Evolutionary conservation across 2,888 invertebrate genomes (phyloP), one percentile per base, ranked within the genome.

Genomic region (Pandemis heparana): DNA sequence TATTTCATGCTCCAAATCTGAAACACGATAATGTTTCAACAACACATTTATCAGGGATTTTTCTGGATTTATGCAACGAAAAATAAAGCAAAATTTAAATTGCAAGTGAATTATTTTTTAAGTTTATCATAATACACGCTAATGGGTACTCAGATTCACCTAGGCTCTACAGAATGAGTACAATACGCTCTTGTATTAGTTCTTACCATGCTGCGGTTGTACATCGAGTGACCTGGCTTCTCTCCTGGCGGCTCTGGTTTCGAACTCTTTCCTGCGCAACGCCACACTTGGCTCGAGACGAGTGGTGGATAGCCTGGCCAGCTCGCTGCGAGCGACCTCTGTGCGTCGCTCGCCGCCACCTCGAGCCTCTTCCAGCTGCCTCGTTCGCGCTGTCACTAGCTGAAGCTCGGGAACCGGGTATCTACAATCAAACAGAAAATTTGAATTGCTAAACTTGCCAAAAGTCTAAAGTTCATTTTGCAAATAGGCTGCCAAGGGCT

Each of bases 271-370:
- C 75, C 96, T 95, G 10, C 97, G 90, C 74, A 96, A 95, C 69
- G 96, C 96, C n/a, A 97, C 97, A 84, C 96, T 97, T 41, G 97
- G 97, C 79, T 96, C 96, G 63, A 96, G 96, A 59, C 95, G 92
- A 82, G 97, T 96, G 82, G 96, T 95, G 75, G 96, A 95, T 64
- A 97, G 88, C 64, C 96, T 89, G 56, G 96, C 95, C 80, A 97
- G 90, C 84, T 97, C 97, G 80, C 96, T 96, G 71, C 96, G 95
- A 78, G 96, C 96, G 66, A 96, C 95, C 81, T 95, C 96, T 41
- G 96, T 96, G 69, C 96, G 95, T 79, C 96, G 95, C 75, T 95
- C 95, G 56, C 95, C 88, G 78, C 96, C 96, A 60, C 96, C 96
- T 1, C 95, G 91, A 32, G 96, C 95, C 79, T 95, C 95, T 82